Evolutionary conservation across 2,113 vertebrate species (phyloP), one percentile per base, ranked within the genome.

Genomic region (Recurvirostra avosetta): DNA sequence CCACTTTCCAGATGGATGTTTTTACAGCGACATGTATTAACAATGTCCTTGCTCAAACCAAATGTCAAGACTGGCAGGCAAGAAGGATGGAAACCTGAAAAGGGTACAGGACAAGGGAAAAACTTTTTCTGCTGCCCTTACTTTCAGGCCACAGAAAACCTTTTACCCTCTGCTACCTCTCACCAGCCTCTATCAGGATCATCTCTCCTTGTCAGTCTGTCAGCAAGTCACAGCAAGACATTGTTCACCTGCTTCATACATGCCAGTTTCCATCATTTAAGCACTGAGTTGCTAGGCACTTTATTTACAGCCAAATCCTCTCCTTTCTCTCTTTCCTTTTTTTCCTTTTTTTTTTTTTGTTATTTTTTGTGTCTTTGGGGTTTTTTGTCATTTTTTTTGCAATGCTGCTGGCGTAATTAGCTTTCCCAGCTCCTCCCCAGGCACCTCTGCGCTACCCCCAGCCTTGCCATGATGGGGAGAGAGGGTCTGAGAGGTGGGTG

Each of bases 21-120:
- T 41, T 59, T 22, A 41, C 2, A 4, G 50, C 25, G 45, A 13
- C 0, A 0, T 16, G 2, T 21, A 5, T 58, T 59, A 45, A 32
- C 8, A 40, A 5, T 3, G 18, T 50, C 20, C 38, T 53, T 1
- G 0, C 29, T 50, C 73, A 81, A 50, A 81, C 22, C 56, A 29
- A 34, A 84, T 14, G 6, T 86, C 29, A 50, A 52, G 34, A 49
- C 27, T 36, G 21, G 34, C 47, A 87, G 32, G 18, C 8, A 45
- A 41, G 58, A 65, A 49, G 13, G 40, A 11, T 29, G 41, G 25
- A 77, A 89, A 65, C 8, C 6, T 17, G 2, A 15, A 62, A 63
- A 55, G 34, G 13, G 8, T 8, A 21, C 19, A 43, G 38, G 43
- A 49, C 12, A 29, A 90, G 8, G 41, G 40, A 34, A 61, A 45